Evolutionary conservation across 1,140 invertebrate genomes (phyloP).

Genomic region (Zelostemma sp.): DNA sequence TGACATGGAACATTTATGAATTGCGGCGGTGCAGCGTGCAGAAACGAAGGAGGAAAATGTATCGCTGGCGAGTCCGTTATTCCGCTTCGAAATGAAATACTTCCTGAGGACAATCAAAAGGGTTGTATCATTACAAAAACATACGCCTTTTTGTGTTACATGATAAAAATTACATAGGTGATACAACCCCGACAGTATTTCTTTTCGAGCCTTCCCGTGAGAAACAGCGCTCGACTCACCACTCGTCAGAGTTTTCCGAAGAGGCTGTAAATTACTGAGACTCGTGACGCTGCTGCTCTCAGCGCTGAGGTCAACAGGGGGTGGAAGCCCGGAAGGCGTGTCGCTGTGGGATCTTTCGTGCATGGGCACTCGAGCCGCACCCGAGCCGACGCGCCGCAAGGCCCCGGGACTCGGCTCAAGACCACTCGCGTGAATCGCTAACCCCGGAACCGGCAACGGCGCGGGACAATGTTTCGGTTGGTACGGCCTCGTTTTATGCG

Average conservation of each 20-base stretch:
- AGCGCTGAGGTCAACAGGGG: conserved; percentile 90
- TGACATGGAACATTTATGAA: conserved; percentile 69
- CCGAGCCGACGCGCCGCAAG: conserved; percentile 76
- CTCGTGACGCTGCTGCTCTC: conserved; percentile 96
- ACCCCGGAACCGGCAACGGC: conserved; percentile 69
- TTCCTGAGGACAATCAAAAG: not conserved
- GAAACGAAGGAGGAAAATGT: conserved; percentile 60
- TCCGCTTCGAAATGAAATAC: conserved; percentile 37
- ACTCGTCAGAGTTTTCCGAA: conserved; percentile 87
- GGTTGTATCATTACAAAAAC: not conserved
- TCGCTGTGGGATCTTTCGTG: conserved; percentile 93
- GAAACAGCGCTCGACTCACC: conserved; percentile 72
- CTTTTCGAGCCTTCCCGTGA: conserved; percentile 17
- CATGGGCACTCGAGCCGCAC: conserved; percentile 71
- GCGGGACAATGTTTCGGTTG: conserved; percentile 78
- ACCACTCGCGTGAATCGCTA: conserved; percentile 65
- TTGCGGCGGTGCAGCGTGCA: conserved; percentile 69
- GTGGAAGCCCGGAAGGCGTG: conserved; percentile 81
- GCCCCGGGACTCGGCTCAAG: conserved; percentile 76
- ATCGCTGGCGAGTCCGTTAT: conserved; percentile 49
- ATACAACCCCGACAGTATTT: conserved; percentile 9
- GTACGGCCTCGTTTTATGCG: conserved; percentile 88
- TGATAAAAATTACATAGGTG: not conserved
- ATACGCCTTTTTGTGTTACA: not conserved
- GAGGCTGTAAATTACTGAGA: conserved; percentile 85